Conservation (phyloP, 2,113 vertebrate genomes). For the Myxocyprinus asiaticus region DNA sequence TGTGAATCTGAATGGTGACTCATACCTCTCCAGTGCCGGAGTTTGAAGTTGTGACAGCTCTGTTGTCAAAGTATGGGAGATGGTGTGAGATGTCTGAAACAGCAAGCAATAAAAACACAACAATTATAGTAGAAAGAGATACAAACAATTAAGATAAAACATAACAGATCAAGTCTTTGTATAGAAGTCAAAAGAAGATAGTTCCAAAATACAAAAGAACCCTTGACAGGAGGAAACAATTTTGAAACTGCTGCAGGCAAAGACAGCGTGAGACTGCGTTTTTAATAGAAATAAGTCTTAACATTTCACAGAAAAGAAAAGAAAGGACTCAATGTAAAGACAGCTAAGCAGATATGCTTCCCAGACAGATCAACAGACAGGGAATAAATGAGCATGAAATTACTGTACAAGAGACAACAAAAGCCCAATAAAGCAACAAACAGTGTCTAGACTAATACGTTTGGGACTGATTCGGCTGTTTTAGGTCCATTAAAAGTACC, state of each 20-base stretch:
- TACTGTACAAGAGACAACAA: not conserved
- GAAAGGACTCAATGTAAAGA: no score
- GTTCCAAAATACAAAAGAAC: not conserved
- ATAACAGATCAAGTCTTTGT: not conserved
- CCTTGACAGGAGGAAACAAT: not conserved
- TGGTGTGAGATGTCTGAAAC: constrained; percentile 76
- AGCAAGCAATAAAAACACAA: constrained; percentile 49
- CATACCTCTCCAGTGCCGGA: constrained; percentile 89
- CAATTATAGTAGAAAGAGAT: not conserved
- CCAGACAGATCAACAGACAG: constrained; percentile 9
- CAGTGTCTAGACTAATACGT: not conserved
- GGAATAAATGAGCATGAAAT: not conserved
- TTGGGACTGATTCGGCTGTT: constrained; percentile 20
- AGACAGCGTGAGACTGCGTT: not conserved
- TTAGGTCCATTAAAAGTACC: constrained; percentile 73
- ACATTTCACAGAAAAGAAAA: no score
- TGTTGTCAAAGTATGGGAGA: constrained; percentile 79
- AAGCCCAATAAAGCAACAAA: not conserved
- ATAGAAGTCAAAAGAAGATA: not conserved
- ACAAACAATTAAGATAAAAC: not conserved
- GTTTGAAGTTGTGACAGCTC: constrained; percentile 80
- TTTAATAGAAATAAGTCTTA: not conserved
- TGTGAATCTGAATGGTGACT: not conserved
- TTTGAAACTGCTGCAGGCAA: not conserved
- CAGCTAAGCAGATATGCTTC: not conserved